Base-by-base conservation (phyloP, 2,888 invertebrate genomes). In the Lycia hirtaria region DNA sequence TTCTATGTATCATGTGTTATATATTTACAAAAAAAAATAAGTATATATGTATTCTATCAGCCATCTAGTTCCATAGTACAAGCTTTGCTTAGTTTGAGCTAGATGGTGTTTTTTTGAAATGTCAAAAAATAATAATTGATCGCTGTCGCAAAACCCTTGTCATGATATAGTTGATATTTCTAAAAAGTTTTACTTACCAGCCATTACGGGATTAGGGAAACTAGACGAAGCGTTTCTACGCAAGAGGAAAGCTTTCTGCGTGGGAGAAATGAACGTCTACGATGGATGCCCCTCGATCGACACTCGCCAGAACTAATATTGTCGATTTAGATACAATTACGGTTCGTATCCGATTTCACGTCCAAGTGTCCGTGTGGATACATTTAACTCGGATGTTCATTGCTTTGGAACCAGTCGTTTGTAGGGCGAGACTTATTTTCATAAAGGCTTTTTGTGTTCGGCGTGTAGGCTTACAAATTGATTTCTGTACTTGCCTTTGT, bases 321-420 rank as follows among this genome's bases (percentile, higher is more conserved):
- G 72, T 78, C 86, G 81, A 83, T 87, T 87, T 85, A 79, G 81
- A 77, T 76, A 76, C 87, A 81, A 87, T 87, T 85, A 84, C 82
- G 66, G 69, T 68, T 76, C 65, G 76, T 83, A 83, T 83, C 80
- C 75, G 75, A 80, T 86, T 85, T 83, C 80, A 69, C 56, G 62
- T 64, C 63, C 61, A 67, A 74, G 60, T 69, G 51, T 66, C 64
- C 53, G 68, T 63, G 68, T 67, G 54, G 72, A 56, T 49, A 64
- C 69, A 64, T 71, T 71, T 75, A 75, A 73, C 65, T 68, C 55
- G 61, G 60, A 69, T 75, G 62, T 76, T 73, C 72, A 75, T 75
- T 70, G 67, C 68, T 69, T 43, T 37, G 20, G 22, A 32, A 43
- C 37, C 33, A 12, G 28, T 14, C 37, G 32, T 57, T 53, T 57